Evolutionary conservation across 2,113 vertebrate genomes (phyloP).

Genomic region (Tragelaphus scriptus): DNA sequence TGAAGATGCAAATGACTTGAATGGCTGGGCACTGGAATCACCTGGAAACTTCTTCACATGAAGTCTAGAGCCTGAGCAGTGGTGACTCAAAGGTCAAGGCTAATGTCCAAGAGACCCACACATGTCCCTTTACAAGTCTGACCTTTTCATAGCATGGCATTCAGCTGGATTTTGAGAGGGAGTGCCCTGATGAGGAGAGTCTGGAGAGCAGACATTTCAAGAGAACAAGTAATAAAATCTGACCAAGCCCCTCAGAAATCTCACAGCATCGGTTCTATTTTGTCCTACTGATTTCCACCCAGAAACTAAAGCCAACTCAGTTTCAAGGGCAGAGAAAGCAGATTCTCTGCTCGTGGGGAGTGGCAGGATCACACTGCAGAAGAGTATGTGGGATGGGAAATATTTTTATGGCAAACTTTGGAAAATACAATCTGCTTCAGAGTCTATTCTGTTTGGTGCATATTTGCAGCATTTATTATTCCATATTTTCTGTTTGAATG

Average conservation of each 20-base stretch:
- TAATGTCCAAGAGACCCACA: not conserved
- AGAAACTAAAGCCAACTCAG: not conserved
- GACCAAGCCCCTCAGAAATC: not conserved
- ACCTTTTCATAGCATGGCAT: not conserved
- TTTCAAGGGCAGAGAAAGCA: not conserved
- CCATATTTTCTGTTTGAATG: not conserved
- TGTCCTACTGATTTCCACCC: not conserved
- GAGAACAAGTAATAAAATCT: not conserved
- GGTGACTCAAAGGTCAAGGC: not conserved
- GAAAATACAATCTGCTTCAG: not conserved
- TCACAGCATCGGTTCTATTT: not conserved
- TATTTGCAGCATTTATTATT: not conserved
- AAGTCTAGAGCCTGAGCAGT: not conserved
- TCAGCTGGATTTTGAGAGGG: not conserved
- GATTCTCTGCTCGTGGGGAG: not conserved
- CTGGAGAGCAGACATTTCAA: not conserved
- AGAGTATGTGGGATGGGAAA: not conserved
- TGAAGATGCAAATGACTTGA: not conserved
- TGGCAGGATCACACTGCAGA: not conserved
- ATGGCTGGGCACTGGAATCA: not conserved
- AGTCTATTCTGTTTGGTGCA: not conserved
- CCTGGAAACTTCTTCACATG: not conserved
- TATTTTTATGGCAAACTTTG: not conserved
- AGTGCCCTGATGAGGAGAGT: not conserved
- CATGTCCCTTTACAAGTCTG: fast-evolving